Conservation (phyloP, 2,888 invertebrate genomes). For the Isoperla grammatica region DNA sequence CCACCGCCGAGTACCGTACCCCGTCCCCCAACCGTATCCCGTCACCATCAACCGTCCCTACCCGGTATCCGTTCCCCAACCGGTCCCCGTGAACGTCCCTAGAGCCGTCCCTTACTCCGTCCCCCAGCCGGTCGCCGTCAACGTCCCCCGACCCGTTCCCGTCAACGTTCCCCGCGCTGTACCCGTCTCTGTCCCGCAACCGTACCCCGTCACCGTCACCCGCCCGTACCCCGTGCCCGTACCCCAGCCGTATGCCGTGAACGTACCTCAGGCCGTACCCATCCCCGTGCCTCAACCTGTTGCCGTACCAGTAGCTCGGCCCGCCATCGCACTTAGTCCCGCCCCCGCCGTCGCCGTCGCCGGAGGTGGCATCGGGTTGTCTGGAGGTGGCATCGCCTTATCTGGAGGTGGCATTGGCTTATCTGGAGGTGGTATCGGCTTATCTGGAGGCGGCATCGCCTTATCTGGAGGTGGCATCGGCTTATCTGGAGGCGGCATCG, state of each 20-base stretch:
- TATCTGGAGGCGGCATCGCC: no score
- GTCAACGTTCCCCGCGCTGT: constrained; percentile 45
- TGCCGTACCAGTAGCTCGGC: background rate
- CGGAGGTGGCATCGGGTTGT: background rate
- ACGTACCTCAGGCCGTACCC: constrained; percentile 50
- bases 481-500: no score
- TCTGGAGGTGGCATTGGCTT: background rate
- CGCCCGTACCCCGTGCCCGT: constrained; percentile 50
- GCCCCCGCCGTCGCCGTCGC: background rate
- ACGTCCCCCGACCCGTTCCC: constrained; percentile 47
- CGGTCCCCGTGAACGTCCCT: constrained; percentile 48
- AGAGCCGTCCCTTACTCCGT: constrained; percentile 47
- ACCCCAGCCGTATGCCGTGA: constrained; percentile 50
- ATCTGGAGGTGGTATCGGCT: background rate
- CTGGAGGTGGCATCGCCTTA: no score
- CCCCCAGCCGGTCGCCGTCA: constrained; percentile 42
- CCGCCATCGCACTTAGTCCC: background rate
- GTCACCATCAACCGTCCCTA: constrained; percentile 46
- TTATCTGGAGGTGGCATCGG: no score
- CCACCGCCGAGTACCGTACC: constrained; percentile 49
- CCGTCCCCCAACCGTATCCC: constrained; percentile 50
- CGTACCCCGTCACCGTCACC: constrained; percentile 51
- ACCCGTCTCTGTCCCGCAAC: constrained; percentile 50
- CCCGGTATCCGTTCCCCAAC: constrained; percentile 31
- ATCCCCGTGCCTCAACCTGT: constrained; percentile 44